Evolutionary conservation across 1,140 invertebrate genomes (phyloP).

Genomic region (Vollenhovia emeryi): DNA sequence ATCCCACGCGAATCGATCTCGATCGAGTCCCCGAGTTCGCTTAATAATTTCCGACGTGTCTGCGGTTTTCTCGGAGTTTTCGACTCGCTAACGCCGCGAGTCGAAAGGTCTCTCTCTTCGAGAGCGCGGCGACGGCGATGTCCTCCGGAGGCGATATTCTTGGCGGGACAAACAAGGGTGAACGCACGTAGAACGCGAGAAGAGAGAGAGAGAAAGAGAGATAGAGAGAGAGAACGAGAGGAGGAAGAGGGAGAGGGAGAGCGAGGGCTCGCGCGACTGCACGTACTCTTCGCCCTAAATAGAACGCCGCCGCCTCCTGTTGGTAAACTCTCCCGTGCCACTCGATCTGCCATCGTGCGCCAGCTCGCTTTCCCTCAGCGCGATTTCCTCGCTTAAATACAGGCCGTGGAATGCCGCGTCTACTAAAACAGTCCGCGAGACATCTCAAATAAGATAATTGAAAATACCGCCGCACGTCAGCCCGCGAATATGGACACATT

Average conservation of each 20-base stretch:
- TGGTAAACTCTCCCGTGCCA: constrained; percentile 69
- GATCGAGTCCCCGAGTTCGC: not conserved
- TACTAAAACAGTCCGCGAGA: not conserved
- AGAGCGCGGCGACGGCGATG: constrained; percentile 45
- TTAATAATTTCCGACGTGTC: not conserved
- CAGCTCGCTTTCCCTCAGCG: not conserved
- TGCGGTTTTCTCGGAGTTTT: constrained; percentile 24
- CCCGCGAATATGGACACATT: not conserved
- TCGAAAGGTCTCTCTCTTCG: constrained; percentile 9
- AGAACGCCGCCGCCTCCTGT: constrained; percentile 69
- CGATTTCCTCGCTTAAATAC: constrained; percentile 3
- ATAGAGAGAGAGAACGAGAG: too few species aligned
- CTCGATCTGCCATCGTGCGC: constrained; percentile 22
- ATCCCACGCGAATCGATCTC: not conserved
- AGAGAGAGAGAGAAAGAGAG: constrained; percentile 49
- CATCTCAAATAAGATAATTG: not conserved
- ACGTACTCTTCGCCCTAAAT: constrained; percentile 71
- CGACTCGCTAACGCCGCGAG: not conserved
- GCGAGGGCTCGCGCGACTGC: constrained; percentile 53
- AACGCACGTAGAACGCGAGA: constrained; percentile 74
- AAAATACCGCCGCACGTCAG: not conserved
- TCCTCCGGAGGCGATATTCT: constrained; percentile 74
- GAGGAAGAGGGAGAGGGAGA: too few species aligned
- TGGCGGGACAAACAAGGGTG: constrained; percentile 76
- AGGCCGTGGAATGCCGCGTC: not conserved